A percentile compares a stretch with the other conserved stretches of the same genome.
phyloP scores from a whole-genome alignment of 1,140 invertebrate genomes.

The Akabosia matsudoensis region DNA sequence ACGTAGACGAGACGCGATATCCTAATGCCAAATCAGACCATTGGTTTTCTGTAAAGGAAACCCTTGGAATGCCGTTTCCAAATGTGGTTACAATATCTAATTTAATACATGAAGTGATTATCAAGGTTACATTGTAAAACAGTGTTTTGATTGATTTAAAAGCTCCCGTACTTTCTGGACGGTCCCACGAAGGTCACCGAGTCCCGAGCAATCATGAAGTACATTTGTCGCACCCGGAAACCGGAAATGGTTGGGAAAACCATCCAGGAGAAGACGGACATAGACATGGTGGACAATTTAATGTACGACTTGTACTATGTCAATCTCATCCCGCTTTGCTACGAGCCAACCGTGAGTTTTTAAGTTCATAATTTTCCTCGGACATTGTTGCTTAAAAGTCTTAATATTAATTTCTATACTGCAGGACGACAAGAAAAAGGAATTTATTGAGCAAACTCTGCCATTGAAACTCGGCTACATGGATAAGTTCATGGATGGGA shows the following conservation, averaged over 20 bases:
- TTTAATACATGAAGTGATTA: constrained; percentile 32
- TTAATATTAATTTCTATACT: background rate
- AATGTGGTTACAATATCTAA: constrained; percentile 29
- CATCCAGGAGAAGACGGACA: constrained; percentile 51
- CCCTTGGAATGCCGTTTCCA: constrained; percentile 19
- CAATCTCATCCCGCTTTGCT: constrained; percentile 47
- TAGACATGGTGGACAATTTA: constrained; percentile 55
- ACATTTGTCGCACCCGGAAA: constrained; percentile 55
- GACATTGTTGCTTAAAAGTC: constrained; percentile 7
- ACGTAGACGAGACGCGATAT: constrained; percentile 32
- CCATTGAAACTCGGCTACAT: background rate
- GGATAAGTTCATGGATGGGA: constrained; percentile 2
- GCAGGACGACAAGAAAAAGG: background rate
- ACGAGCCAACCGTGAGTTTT: constrained; percentile 40
- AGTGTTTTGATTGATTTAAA: constrained; percentile 4
- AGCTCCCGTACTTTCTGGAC: constrained; percentile 59
- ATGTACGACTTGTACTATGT: constrained; percentile 52
- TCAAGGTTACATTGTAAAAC: constrained; percentile 23
- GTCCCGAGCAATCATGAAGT: constrained; percentile 56
- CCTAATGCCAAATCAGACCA: constrained; percentile 14
- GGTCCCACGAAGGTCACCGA: constrained; percentile 56
- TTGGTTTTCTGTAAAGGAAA: constrained; percentile 15
- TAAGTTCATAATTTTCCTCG: background rate
- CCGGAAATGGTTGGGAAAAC: constrained; percentile 51
- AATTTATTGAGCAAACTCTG: background rate